Conservation (phyloP, 2,888 invertebrate genomes). For the Patella pellucida region DNA sequence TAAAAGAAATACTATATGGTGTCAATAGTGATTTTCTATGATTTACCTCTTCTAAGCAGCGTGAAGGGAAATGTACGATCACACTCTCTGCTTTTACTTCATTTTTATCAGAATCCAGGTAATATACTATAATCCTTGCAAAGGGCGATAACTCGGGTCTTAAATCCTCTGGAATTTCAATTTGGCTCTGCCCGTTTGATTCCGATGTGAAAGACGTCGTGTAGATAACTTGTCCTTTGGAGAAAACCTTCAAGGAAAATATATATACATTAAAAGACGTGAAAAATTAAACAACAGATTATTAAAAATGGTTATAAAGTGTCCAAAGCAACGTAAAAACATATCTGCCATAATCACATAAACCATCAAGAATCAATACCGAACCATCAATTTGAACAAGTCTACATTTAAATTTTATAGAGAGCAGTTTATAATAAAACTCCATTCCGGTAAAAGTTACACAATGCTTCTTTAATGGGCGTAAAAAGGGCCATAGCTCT, state of each 20-base stretch:
- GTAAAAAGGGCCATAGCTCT: too few relatives aligned
- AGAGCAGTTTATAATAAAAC: too few relatives aligned
- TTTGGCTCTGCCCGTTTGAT: conserved; percentile 5
- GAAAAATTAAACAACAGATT: too few relatives aligned
- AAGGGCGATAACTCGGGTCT: conserved; percentile 17
- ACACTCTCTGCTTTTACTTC: conserved; percentile 39
- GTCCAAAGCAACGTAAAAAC: too few relatives aligned
- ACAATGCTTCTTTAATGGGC: too few relatives aligned
- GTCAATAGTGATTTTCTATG: too few relatives aligned
- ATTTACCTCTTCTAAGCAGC: conserved; percentile 39
- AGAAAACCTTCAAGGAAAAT: conserved; percentile 19
- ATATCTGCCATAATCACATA: too few relatives aligned
- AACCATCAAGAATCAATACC: too few relatives aligned
- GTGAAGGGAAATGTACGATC: conserved; percentile 30
- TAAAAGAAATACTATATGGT: background rate
- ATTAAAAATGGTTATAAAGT: too few relatives aligned
- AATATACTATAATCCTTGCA: conserved; percentile 31
- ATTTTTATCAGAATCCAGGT: background rate
- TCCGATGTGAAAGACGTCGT: conserved; percentile 10
- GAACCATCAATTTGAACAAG: too few relatives aligned
- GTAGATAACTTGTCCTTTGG: conserved; percentile 25
- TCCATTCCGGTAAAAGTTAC: too few relatives aligned
- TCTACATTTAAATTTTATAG: too few relatives aligned
- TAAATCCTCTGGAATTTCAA: conserved; percentile 19
- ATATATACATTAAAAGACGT: background rate